A percentile compares a stretch with the other conserved stretches of the same genome.
These are phyloP conservation scores for Peromyscus melanophrys DNA, from an alignment of 2,797 vertebrate genomes.

Conservation along the genomic window DNA sequence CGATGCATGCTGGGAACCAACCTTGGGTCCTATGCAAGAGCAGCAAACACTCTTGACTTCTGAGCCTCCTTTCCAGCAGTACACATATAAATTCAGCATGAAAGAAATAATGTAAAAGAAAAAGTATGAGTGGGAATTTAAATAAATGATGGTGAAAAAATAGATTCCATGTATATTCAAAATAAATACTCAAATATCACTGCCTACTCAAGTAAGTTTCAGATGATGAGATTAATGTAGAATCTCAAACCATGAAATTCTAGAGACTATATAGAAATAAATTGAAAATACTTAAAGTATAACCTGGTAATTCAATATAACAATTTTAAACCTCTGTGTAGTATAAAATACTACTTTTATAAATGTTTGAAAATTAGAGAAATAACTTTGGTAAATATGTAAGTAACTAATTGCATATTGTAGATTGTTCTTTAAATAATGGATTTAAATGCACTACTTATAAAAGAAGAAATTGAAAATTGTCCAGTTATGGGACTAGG, in stretches of 20 bases:
- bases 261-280: background rate
- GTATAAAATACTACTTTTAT: background rate
- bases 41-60: background rate
- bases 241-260: slow-evolving; percentile 40
- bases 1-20: background rate
- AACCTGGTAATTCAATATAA: background rate
- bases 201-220: background rate
- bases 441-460: background rate
- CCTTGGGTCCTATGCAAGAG: too few species aligned
- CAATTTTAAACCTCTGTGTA: background rate
- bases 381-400: slow-evolving; percentile 4
- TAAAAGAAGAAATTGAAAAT: slow-evolving; percentile 7
- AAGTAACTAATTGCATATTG: background rate
- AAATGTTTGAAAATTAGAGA: slow-evolving; percentile 37
- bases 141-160: slow-evolving; percentile 40
- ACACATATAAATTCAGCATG: background rate
- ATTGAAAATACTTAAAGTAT: background rate
- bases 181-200: slow-evolving; percentile 15
- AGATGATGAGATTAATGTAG: slow-evolving; percentile 16
- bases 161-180: background rate
- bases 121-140: background rate
- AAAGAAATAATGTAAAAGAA: slow-evolving; percentile 22
- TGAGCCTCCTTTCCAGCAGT: background rate
- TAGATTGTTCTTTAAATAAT: background rate
- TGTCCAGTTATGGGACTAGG: background rate